Conservation (phyloP, 2,888 invertebrate species). For the Drosophila antonietae region DNA sequence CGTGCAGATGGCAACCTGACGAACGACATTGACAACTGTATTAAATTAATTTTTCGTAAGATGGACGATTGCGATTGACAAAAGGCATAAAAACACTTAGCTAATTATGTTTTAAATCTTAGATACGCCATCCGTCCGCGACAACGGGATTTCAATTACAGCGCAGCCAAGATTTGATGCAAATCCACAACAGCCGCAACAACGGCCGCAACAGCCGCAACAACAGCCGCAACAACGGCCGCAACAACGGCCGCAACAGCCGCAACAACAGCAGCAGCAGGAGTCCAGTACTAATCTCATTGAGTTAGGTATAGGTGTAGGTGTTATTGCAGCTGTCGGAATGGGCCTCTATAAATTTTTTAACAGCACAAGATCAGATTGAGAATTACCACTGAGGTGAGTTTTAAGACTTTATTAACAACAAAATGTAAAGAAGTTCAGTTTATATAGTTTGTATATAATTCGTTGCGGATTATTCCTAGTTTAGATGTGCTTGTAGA, state of each 20-base stretch:
- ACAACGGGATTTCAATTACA: neutral
- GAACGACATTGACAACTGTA: constrained; percentile 6
- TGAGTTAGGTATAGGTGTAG: neutral
- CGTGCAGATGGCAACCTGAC: constrained; percentile 48
- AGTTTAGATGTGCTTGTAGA: constrained; percentile 39
- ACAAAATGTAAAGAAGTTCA: constrained; percentile 68
- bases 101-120: neutral
- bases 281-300: neutral
- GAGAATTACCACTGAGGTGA: constrained; percentile 13
- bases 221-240: neutral
- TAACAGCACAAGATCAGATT: neutral
- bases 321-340: no score
- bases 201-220: neutral
- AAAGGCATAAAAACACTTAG: neutral
- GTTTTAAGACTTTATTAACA: constrained; percentile 71
- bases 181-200: neutral
- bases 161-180: neutral
- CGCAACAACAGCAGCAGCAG: neutral
- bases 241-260: neutral
- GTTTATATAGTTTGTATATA: constrained; percentile 44
- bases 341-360: accelerated
- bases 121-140: constrained; percentile 22
- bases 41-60: constrained; percentile 49
- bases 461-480: constrained; percentile 44
- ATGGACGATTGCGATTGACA: neutral